Evolutionary conservation across 2,888 invertebrate genomes (phyloP).

Genomic region (Anticlea derivata): DNA sequence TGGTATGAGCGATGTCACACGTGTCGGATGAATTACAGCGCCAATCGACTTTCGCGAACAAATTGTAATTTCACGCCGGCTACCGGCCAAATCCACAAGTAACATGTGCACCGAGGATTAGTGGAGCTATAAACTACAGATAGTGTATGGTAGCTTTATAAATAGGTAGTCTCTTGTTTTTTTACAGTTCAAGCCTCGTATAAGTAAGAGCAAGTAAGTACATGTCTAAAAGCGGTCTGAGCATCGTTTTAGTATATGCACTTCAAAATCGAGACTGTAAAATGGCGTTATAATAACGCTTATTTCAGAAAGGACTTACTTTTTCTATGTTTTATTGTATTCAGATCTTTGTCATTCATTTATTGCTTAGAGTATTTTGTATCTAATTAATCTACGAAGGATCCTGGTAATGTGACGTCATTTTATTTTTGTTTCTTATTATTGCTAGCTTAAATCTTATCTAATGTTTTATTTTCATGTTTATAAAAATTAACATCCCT

Average conservation of each 20-base stretch:
- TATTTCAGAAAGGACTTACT: neutral
- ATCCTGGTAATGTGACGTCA: slow-evolving; percentile 33
- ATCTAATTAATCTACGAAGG: slow-evolving; percentile 17
- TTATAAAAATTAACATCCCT: slow-evolving; percentile 35
- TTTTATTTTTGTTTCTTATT: slow-evolving; percentile 30
- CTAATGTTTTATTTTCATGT: slow-evolving; percentile 31
- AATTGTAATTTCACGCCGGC: no score
- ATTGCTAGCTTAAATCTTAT: slow-evolving; percentile 36
- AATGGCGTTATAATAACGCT: slow-evolving; percentile 27
- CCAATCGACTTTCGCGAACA: no score
- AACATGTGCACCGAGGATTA: no score
- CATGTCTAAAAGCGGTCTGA: slow-evolving; percentile 47
- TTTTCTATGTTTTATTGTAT: neutral
- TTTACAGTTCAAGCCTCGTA: slow-evolving; percentile 26
- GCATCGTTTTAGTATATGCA: slow-evolving; percentile 39
- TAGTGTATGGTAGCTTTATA: slow-evolving; percentile 12
- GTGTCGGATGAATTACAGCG: no score
- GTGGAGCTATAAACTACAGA: slow-evolving; percentile 29
- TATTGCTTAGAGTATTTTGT: slow-evolving; percentile 32
- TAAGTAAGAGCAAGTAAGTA: slow-evolving; percentile 47
- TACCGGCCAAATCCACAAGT: no score
- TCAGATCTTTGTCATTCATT: slow-evolving; percentile 27
- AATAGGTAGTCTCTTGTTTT: slow-evolving; percentile 16
- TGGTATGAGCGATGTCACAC: no score
- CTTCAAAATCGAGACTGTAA: slow-evolving; percentile 40